These are phyloP conservation scores for Zygogramma bicolorata DNA, from an alignment of 2,888 invertebrate genomes.

Conservation along the genomic window DNA sequence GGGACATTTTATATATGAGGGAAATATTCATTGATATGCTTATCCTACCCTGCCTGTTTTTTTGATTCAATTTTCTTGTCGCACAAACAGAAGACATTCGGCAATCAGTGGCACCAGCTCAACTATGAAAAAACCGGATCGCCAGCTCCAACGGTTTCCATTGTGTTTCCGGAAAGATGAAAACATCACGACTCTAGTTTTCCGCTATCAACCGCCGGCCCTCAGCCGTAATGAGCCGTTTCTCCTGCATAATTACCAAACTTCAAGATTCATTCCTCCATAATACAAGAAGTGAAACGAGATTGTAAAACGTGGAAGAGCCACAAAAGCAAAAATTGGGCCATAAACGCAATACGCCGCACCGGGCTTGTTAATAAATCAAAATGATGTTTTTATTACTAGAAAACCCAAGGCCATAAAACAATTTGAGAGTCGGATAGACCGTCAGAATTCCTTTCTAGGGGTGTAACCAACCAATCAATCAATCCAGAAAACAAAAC, in stretches of 20 bases:
- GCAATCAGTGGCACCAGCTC: not conserved
- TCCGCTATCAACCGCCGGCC: slow-evolving; percentile 2
- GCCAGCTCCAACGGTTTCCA: not conserved
- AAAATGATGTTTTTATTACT: slow-evolving; percentile 58
- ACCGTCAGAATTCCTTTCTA: slow-evolving; percentile 30
- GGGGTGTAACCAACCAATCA: slow-evolving; percentile 35
- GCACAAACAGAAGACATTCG: not conserved
- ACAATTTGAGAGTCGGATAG: slow-evolving; percentile 43
- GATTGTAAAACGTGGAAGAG: slow-evolving; percentile 41
- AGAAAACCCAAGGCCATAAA: slow-evolving; percentile 50
- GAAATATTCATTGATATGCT: no score
- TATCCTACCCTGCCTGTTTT: no score
- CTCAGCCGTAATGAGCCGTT: slow-evolving; percentile 10
- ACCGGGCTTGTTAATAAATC: slow-evolving; percentile 55
- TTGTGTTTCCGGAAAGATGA: not conserved
- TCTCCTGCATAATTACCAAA: slow-evolving; percentile 25
- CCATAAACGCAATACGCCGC: slow-evolving; percentile 51
- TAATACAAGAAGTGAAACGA: slow-evolving; percentile 26
- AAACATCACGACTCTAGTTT: slow-evolving; percentile 1
- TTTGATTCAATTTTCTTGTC: not conserved
- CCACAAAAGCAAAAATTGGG: slow-evolving; percentile 49
- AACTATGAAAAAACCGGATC: not conserved
- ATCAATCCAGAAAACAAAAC: slow-evolving; percentile 24
- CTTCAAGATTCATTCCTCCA: slow-evolving; percentile 30
- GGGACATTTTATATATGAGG: no score